Percentiles rank a stretch among this genome's conserved stretches.
Conservation (phyloP, 2,888 invertebrate genomes). For the Conus canariensis region DNA sequence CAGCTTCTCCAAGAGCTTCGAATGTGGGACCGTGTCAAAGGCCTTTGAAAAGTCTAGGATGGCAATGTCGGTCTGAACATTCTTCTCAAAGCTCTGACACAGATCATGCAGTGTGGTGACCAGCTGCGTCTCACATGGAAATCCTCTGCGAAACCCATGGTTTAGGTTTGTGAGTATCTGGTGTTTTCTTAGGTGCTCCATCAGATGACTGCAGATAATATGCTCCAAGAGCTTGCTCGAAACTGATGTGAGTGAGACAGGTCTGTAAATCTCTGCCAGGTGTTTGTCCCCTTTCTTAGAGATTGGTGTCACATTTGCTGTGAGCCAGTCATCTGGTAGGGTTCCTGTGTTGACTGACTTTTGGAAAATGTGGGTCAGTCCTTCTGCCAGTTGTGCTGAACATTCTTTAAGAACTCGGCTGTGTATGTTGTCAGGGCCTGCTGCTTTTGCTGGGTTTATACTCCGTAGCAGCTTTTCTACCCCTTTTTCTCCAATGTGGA, state of each 20-base stretch:
- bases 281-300: slow-evolving; percentile 29
- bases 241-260: slow-evolving; percentile 44
- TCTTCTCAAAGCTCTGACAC: background rate
- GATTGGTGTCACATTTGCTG: slow-evolving; percentile 5
- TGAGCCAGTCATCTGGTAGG: slow-evolving; percentile 25
- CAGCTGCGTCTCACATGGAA: slow-evolving; percentile 9
- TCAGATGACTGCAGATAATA: slow-evolving; percentile 40
- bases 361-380: slow-evolving; percentile 5
- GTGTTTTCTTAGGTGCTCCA: slow-evolving; percentile 42
- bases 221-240: slow-evolving; percentile 42
- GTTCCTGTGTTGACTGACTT: background rate
- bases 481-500: background rate
- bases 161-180: slow-evolving; percentile 38
- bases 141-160: background rate
- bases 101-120: background rate
- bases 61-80: background rate
- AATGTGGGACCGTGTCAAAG: slow-evolving; percentile 1
- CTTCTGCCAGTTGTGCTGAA: background rate
- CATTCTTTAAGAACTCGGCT: background rate
- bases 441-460: too few relatives aligned
- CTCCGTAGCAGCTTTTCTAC: slow-evolving; percentile 20
- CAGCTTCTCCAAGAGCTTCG: background rate
- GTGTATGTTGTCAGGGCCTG: slow-evolving; percentile 32
- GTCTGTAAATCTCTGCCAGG: slow-evolving; percentile 42
- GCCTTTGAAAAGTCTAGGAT: slow-evolving; percentile 10